These are phyloP conservation scores for Sarcophaga subvicina DNA, from an alignment of 2,888 invertebrate species.

Conservation along the genomic window DNA sequence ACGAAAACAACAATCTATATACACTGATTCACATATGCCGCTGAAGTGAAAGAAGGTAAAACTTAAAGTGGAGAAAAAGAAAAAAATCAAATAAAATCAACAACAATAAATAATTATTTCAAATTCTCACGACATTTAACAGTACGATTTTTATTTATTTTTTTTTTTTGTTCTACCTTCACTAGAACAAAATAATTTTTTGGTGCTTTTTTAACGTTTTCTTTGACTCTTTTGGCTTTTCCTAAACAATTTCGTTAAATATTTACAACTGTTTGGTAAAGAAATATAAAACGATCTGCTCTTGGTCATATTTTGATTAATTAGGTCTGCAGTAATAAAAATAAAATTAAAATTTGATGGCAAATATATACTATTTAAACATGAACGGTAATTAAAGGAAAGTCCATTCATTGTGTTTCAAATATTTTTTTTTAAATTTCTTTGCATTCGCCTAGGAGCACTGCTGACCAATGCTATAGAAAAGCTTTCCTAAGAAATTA, in stretches of 20 bases:
- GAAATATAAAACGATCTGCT: neutral
- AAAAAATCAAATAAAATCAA: slow-evolving; percentile 25
- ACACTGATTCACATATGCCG: neutral
- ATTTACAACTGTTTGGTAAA: slow-evolving; percentile 43
- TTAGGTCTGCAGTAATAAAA: slow-evolving; percentile 65
- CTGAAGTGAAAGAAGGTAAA: neutral
- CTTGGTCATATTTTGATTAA: slow-evolving; percentile 62
- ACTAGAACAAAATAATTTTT: slow-evolving; percentile 18
- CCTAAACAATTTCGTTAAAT: slow-evolving; percentile 12
- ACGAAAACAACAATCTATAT: neutral
- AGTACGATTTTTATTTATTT: too few species aligned
- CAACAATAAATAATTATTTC: slow-evolving; percentile 67
- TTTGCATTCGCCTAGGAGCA: too few species aligned
- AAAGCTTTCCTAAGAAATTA: neutral
- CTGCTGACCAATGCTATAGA: neutral
- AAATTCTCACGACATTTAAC: slow-evolving; percentile 69
- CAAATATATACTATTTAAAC: slow-evolving; percentile 52
- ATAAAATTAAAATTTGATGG: slow-evolving; percentile 22
- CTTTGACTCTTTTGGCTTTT: neutral
- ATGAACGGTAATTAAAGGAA: slow-evolving; percentile 59
- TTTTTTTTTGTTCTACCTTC: too few species aligned
- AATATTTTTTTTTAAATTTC: slow-evolving; percentile 3
- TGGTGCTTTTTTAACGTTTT: neutral
- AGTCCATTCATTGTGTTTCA: slow-evolving; percentile 10
- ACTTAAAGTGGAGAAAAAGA: neutral